Evolutionary conservation across 2,888 invertebrate species (phyloP).

Genomic region (Campoplex nolae): DNA sequence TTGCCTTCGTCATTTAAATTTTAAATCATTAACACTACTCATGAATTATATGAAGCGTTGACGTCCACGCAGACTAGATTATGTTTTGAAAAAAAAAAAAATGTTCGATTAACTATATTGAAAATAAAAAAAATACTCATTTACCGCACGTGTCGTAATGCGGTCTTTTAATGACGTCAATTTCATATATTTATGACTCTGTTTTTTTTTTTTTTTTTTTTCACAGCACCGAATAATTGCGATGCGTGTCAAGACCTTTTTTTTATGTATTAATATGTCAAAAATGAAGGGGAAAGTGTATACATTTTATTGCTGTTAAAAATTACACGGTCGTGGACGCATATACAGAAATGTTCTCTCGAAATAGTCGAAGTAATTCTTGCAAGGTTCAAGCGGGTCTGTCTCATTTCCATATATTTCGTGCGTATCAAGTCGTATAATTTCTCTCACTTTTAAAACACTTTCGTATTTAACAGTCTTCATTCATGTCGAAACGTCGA

Average conservation of each 20-base stretch:
- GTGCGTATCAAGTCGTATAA: conserved; percentile 10
- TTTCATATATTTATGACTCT: not conserved
- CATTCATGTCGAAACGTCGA: not conserved
- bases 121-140: not conserved
- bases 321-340: conserved; percentile 62
- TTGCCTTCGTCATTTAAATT: not conserved
- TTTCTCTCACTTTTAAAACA: not conserved
- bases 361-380: conserved; percentile 79
- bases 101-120: not conserved
- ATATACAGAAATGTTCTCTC: conserved; percentile 55
- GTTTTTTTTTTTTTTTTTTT: not conserved
- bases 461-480: not conserved
- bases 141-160: not conserved
- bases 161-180: not conserved
- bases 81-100: not conserved
- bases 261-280: not conserved
- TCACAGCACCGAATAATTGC: not conserved
- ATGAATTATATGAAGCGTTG: not conserved
- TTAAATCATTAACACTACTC: not conserved
- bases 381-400: conserved; percentile 64
- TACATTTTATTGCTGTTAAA: conserved; percentile 27
- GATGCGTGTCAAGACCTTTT: not conserved
- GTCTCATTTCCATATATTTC: conserved; percentile 52
- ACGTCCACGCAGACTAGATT: not conserved
- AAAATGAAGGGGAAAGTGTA: not conserved